Base-by-base conservation (phyloP, 2,113 vertebrate species). In the Atherinomorus stipes region DNA sequence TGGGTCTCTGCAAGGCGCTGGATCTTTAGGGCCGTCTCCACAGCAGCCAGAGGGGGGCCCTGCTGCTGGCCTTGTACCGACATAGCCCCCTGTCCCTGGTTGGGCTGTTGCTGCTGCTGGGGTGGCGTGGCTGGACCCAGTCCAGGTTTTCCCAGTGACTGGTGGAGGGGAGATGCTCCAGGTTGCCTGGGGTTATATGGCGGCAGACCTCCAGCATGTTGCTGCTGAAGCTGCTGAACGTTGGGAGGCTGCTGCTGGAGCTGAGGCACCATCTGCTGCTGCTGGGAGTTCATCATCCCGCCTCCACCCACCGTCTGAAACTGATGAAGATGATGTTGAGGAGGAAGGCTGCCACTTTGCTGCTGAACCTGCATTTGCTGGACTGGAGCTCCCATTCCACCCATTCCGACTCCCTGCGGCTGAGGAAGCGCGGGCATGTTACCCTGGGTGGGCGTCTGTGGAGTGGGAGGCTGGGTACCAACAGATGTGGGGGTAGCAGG, bases 11-110 rank as follows among this genome's bases (percentile, higher is more conserved):
- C 98, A 1, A 97, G 94, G 37, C 96, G 94, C 86, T 99, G 97
- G 83, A 99, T 99, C 90, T 99, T 97, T 90, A 99, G 95, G 16
- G 98, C 98, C 59, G 97, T 97, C 87, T 99, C 98, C 57, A 99
- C 95, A 0, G 98, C 97, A 7, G 96, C 97, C 0, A 95, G 91
- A 34, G 98, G 98, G 34, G 98, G 96, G 0, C 97, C 97, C 64
- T 90, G 92, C 58, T 88, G 92, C 70, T 84, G 90, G 11, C 84
- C 87, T 73, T 88, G 91, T 7, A 60, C 84, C 2, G 85, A 26
- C 78, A 94, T 86, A 26, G 87, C 9, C 19, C 89, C 87, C 71
- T 90, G 92, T n/a, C 85, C 84, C 56, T 86, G 83, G 76, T 80
- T 91, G 56, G 90, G 71, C 0, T 93, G 89, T 22, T 93, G 96